A percentile compares a stretch with the other conserved stretches of the same genome.
Conservation (phyloP, 2,113 vertebrate species). For the Deroptyus accipitrinus region DNA sequence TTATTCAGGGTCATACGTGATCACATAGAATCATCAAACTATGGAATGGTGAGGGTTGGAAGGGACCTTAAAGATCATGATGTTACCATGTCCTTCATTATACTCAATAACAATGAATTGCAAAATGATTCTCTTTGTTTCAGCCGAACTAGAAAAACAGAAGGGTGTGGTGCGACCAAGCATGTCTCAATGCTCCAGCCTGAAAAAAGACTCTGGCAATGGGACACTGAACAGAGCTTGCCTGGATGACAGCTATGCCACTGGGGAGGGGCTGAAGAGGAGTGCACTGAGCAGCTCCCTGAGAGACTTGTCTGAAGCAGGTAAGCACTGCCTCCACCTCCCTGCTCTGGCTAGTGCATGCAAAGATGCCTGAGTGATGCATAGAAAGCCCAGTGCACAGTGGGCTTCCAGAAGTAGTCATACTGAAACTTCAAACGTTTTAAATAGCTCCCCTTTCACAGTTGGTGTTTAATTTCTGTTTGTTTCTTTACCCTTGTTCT, state of each 20-base stretch:
- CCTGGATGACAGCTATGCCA: slow-evolving; percentile 93
- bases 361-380: not conserved
- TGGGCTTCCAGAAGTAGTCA: not conserved
- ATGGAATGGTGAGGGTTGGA: not conserved
- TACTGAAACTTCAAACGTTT: not conserved
- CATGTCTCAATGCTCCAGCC: slow-evolving; percentile 88
- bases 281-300: slow-evolving; percentile 97
- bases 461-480: not conserved
- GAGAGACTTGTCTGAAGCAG: slow-evolving; percentile 93
- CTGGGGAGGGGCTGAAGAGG: slow-evolving; percentile 91
- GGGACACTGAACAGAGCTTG: slow-evolving; percentile 86
- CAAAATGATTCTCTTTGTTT: not conserved
- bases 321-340: slow-evolving; percentile 70
- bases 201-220: slow-evolving; percentile 90
- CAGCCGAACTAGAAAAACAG: slow-evolving; percentile 97
- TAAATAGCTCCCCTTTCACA: not conserved
- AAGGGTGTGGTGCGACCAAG: slow-evolving; percentile 91
- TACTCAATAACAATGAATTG: not conserved
- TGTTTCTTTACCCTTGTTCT: not conserved
- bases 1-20: not conserved
- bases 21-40: not conserved
- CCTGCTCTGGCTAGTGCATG: not conserved
- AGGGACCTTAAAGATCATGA: not conserved
- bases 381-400: not conserved
- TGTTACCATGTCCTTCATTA: not conserved